These are phyloP conservation scores for Polydrusus cervinus DNA, from an alignment of 2,888 invertebrate genomes.

Conservation along the genomic window DNA sequence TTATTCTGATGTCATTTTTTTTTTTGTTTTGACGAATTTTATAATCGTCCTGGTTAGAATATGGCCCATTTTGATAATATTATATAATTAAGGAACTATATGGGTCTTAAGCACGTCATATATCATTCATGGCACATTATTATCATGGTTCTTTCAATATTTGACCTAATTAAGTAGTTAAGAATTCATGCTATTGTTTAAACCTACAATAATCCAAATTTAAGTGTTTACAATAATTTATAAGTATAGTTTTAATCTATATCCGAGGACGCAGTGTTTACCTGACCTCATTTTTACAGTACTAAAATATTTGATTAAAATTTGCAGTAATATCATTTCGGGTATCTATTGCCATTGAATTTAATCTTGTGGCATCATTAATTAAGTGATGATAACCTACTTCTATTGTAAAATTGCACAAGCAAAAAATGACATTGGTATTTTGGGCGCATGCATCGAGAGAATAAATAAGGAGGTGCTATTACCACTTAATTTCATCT, in stretches of 20 bases:
- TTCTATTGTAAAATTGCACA: not conserved
- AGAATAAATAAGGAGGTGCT: too few relatives aligned
- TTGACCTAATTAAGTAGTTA: not conserved
- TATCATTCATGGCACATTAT: too few relatives aligned
- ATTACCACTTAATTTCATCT: too few relatives aligned
- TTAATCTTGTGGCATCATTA: not conserved
- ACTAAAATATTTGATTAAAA: constrained; percentile 15
- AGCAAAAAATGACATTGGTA: not conserved
- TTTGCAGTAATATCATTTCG: constrained; percentile 13
- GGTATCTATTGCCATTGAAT: not conserved
- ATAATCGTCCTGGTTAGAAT: too few relatives aligned
- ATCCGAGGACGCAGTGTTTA: constrained; percentile 5
- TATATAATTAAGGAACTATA: too few relatives aligned
- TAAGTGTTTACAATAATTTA: not conserved
- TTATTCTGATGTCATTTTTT: too few relatives aligned
- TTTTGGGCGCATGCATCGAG: not conserved
- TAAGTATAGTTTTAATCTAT: constrained; percentile 4
- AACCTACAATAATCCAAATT: not conserved
- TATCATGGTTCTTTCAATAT: too few relatives aligned
- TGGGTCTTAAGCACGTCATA: too few relatives aligned
- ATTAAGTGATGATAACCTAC: not conserved
- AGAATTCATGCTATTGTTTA: not conserved
- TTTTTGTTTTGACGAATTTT: too few relatives aligned
- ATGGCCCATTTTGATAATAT: too few relatives aligned
- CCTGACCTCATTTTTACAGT: constrained; percentile 9